Conservation (phyloP, 2,888 invertebrate genomes). For the Drosophila testacea region DNA sequence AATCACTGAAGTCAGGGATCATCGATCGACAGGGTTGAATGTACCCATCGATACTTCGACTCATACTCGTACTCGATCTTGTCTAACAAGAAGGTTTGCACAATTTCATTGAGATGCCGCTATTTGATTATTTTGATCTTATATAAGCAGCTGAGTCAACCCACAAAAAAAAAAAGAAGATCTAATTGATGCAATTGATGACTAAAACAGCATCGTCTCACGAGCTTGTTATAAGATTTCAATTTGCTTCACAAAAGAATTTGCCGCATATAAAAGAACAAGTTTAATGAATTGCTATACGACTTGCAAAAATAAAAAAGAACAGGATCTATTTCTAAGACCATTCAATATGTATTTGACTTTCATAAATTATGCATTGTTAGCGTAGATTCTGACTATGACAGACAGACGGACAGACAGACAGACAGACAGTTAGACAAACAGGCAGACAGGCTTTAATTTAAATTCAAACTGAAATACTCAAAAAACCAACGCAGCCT, state of each 20-base stretch:
- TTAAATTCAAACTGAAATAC: constrained; percentile 18
- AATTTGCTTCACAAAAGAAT: constrained; percentile 53
- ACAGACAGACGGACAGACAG: constrained; percentile 7
- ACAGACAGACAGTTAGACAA: constrained; percentile 1
- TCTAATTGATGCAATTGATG: constrained; percentile 46
- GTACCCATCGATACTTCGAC: constrained; percentile 8
- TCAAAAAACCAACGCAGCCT: constrained; percentile 41
- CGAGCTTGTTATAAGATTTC: constrained; percentile 15
- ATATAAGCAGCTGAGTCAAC: constrained; percentile 39
- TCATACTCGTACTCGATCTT: neutral
- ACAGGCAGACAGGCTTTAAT: constrained; percentile 9
- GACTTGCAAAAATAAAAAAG: constrained; percentile 16
- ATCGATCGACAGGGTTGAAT: constrained; percentile 30
- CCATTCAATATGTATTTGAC: constrained; percentile 12
- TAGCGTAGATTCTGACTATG: constrained; percentile 16
- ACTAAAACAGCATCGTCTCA: constrained; percentile 18
- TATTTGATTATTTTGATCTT: constrained; percentile 30
- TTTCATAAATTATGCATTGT: constrained; percentile 66
- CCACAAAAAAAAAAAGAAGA: constrained; percentile 4
- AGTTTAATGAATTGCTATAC: constrained; percentile 36
- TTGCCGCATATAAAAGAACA: constrained; percentile 45
- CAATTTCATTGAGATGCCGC: constrained; percentile 32
- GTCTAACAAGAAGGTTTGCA: constrained; percentile 33
- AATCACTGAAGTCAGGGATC: constrained; percentile 24
- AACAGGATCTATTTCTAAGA: constrained; percentile 51